Evolutionary conservation across 2,797 vertebrate species (phyloP).

Genomic region (Echeneis naucrates): DNA sequence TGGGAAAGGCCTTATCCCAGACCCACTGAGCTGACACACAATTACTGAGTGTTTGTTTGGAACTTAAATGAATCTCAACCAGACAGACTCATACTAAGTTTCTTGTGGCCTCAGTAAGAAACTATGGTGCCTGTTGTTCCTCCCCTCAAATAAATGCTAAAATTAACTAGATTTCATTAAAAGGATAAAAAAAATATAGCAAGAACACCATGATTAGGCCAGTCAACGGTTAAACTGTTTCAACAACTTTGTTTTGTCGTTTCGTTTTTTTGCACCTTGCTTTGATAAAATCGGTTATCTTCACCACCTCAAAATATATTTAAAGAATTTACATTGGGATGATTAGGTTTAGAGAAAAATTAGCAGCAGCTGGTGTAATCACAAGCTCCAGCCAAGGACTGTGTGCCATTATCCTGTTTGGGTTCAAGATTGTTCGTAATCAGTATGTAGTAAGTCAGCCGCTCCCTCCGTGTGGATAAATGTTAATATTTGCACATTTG

Average conservation of each 20-base stretch:
- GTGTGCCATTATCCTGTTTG: constrained; percentile 33
- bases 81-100: constrained; percentile 7
- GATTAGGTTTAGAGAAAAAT: not conserved
- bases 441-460: constrained; percentile 15
- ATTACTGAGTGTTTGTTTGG: constrained; percentile 2
- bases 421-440: constrained; percentile 28
- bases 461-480: constrained; percentile 15
- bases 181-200: constrained; percentile 6
- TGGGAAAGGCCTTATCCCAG: constrained; percentile 18
- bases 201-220: not conserved
- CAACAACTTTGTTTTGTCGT: not conserved
- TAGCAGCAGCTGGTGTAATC: not conserved
- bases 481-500: constrained; percentile 60
- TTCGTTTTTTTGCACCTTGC: constrained; percentile 6
- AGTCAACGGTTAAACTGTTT: not conserved
- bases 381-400: constrained; percentile 37
- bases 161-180: constrained; percentile 33
- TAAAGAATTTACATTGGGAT: not conserved
- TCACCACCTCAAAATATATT: not conserved
- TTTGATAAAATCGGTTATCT: not conserved
- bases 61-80: constrained; percentile 10
- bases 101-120: constrained; percentile 10
- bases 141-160: constrained; percentile 15
- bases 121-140: constrained; percentile 14
- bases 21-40: not conserved